A percentile compares a stretch with the other conserved stretches of the same genome.
Evolutionary conservation across 2,888 invertebrate species (phyloP).

Genomic region (Aleiodes testaceus): DNA sequence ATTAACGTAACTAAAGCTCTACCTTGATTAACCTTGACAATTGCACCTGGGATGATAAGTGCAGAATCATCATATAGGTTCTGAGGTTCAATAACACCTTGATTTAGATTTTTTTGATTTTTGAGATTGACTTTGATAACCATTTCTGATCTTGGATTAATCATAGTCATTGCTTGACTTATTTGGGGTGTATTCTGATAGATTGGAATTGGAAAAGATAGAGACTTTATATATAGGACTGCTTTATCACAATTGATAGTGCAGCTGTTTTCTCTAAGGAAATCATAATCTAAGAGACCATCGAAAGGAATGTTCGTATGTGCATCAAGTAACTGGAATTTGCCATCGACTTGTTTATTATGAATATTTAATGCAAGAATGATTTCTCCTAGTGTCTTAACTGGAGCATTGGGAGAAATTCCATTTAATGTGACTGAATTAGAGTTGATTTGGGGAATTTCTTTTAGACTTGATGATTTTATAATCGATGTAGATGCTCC

Average conservation of each 20-base stretch:
- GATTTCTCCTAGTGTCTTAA: constrained; percentile 32
- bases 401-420: constrained; percentile 34
- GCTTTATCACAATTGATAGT: constrained; percentile 11
- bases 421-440: constrained; percentile 39
- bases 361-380: constrained; percentile 7
- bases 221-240: constrained; percentile 12
- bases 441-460: constrained; percentile 16
- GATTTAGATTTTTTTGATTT: constrained; percentile 23
- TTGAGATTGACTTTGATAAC: constrained; percentile 19
- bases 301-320: constrained; percentile 39
- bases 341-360: constrained; percentile 6
- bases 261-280: constrained; percentile 24
- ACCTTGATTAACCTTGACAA: constrained; percentile 10
- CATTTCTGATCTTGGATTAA: constrained; percentile 30
- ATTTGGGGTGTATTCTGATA: constrained; percentile 24
- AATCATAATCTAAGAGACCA: constrained; percentile 39
- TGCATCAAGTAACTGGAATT: constrained; percentile 23
- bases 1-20: constrained; percentile 34
- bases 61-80: constrained; percentile 3
- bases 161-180: constrained; percentile 5
- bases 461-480: constrained; percentile 31
- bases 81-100: constrained; percentile 29
- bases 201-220: constrained; percentile 4
- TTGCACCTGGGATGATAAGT: constrained; percentile 36
- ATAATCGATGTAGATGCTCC: constrained; percentile 42